These are phyloP conservation scores for Temnothorax nylanderi DNA, from an alignment of 1,140 invertebrate genomes.

Conservation along the genomic window DNA sequence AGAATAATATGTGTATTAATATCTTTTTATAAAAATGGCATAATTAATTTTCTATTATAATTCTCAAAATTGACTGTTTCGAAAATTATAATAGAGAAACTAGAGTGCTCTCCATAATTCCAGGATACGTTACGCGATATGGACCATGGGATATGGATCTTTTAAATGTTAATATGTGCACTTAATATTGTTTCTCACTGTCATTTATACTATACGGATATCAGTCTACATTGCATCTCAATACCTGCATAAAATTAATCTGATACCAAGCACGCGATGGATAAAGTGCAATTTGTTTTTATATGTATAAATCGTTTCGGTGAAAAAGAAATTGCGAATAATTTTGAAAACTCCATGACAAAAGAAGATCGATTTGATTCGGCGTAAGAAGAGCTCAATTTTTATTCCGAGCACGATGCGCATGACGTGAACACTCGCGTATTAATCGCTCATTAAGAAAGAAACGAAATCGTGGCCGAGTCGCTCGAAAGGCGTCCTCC, in stretches of 20 bases:
- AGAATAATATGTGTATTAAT: not conserved
- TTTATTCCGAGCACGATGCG: not conserved
- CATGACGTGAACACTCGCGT: not conserved
- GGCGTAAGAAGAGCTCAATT: not conserved
- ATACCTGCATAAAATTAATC: not conserved
- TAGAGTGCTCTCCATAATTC: not conserved
- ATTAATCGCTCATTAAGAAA: conserved; percentile 33
- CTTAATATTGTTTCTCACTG: not conserved
- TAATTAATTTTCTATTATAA: not conserved
- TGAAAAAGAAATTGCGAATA: not conserved
- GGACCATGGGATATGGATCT: not conserved
- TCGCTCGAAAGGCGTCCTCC: not conserved
- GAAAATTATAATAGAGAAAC: not conserved
- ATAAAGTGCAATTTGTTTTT: not conserved
- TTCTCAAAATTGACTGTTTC: not conserved
- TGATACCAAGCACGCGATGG: not conserved
- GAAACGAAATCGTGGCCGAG: not conserved
- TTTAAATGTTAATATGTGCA: not conserved
- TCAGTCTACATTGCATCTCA: not conserved
- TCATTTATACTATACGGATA: not conserved
- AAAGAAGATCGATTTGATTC: not conserved
- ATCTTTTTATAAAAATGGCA: not conserved
- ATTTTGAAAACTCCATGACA: not conserved
- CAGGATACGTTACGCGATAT: not conserved
- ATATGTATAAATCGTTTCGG: not conserved